Evolutionary conservation across 2,797 vertebrate species (phyloP).

Genomic region (Myotis myotis): DNA sequence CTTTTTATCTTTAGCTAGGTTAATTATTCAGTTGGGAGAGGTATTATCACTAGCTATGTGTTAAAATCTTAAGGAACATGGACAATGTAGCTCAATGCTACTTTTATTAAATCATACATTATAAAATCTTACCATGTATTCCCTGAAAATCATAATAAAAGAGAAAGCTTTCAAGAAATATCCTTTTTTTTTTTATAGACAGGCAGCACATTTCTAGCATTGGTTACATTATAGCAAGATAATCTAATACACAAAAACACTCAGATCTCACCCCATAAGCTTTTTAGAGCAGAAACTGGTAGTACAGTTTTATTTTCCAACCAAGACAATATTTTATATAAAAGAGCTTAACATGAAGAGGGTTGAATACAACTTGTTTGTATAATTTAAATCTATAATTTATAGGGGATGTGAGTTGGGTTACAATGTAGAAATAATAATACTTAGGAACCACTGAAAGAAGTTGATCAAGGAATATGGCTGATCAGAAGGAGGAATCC

Average conservation of each 20-base stretch:
- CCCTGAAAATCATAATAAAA: not conserved
- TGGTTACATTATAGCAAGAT: constrained; percentile 21
- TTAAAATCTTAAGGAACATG: constrained; percentile 5
- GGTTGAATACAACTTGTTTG: constrained; percentile 27
- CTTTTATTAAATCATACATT: constrained; percentile 25
- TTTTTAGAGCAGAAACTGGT: constrained; percentile 45
- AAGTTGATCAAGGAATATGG: not conserved
- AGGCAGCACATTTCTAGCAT: not conserved
- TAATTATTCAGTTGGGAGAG: constrained; percentile 33
- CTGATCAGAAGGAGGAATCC: not conserved
- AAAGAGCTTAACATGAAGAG: constrained; percentile 5
- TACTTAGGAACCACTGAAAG: not conserved
- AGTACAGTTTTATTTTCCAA: not conserved
- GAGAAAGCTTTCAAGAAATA: constrained; percentile 40
- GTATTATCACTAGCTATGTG: not conserved
- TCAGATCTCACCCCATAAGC: not conserved
- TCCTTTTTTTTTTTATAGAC: not conserved
- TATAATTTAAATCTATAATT: constrained; percentile 32
- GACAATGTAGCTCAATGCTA: not conserved
- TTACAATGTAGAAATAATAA: not conserved
- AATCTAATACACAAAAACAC: constrained; percentile 34
- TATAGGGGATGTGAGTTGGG: not conserved
- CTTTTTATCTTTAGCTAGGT: not conserved
- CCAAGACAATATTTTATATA: not conserved
- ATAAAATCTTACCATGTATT: constrained; percentile 30